A percentile compares a stretch with the other conserved stretches of the same genome.
Conservation (phyloP, 2,797 vertebrate genomes). For the Coreius guichenoti region DNA sequence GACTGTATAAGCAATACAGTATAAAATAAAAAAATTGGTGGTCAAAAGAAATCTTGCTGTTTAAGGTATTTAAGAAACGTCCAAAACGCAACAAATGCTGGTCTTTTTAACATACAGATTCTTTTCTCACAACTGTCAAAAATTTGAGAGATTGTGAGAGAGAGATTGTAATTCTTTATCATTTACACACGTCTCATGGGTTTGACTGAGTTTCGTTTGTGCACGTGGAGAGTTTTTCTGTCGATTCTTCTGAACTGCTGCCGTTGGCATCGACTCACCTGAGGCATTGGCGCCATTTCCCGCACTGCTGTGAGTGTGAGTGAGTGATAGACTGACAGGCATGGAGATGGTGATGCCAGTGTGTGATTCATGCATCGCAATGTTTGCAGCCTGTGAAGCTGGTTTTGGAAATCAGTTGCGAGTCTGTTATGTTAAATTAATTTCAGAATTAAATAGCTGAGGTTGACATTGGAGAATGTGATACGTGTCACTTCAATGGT, state of each 20-base stretch:
- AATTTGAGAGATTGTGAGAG: not conserved
- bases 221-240: constrained; percentile 20
- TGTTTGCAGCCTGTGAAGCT: not conserved
- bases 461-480: not conserved
- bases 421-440: constrained; percentile 14
- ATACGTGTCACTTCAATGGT: not conserved
- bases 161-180: not conserved
- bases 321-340: constrained; percentile 26
- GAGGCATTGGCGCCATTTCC: constrained; percentile 4
- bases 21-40: not conserved
- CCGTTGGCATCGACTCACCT: not conserved
- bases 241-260: constrained; percentile 13
- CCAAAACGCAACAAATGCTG: not conserved
- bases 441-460: constrained; percentile 15
- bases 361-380: constrained; percentile 53
- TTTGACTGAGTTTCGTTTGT: not conserved
- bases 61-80: not conserved
- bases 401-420: not conserved
- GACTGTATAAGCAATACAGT: not conserved
- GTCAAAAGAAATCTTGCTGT: not conserved
- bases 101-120: not conserved
- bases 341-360: not conserved
- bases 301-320: constrained; percentile 21
- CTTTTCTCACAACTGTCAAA: not conserved
- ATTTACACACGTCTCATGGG: not conserved